Base-by-base conservation (phyloP, 92 coral and sea anemone species). In the Muricea muricata region DNA sequence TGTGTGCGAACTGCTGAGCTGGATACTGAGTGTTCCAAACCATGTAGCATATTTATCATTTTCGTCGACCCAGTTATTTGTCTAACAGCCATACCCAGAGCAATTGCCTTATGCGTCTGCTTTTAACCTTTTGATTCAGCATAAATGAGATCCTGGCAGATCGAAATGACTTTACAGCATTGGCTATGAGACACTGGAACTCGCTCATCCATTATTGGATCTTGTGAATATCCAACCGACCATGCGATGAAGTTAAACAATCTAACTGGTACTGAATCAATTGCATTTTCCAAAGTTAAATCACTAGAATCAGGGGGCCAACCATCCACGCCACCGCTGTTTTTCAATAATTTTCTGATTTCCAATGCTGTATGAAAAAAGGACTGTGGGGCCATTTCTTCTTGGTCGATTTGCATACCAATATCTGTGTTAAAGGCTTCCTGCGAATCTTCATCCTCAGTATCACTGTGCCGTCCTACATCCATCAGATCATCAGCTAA, bases 201-300 rank as follows among this genome's bases (percentile, higher is more conserved):
- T 26, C 40, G 21, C 10, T 65, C 40, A 65, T 52, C 71, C 60
- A 52, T 21, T 13, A 21, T 21, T 4, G 71, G n/a, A n/a, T n/a
- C n/a, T n/a, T n/a, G n/a, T n/a, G n/a, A n/a, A n/a, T n/a, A 61
- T 24, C 70, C 70, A 61, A 61, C 70, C 1, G 70, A 2, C 70
- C 70, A 61, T 2, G 70, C 70, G 3, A 61, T 4, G 14, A 61
- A 61, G n/a, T 61, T 61, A 1, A 14, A 61, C 1, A 61, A 13
- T 15, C 24, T 61, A 8, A 31, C n/a, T 61, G 70, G 70, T 28
- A 61, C n/a, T 11, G 70, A 25, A n/a, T 61, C 32, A 2, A 13
- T 25, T 5, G 70, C 37, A 1, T 1, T 1, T 2, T 25, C 2
- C 2, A 25, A 1, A 5, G 70, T 61, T 13, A 61, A 9, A 24